A percentile compares a stretch with the other conserved stretches of the same genome.
Conservation (phyloP, 1,140 invertebrate genomes). For the Bombus confusus region DNA sequence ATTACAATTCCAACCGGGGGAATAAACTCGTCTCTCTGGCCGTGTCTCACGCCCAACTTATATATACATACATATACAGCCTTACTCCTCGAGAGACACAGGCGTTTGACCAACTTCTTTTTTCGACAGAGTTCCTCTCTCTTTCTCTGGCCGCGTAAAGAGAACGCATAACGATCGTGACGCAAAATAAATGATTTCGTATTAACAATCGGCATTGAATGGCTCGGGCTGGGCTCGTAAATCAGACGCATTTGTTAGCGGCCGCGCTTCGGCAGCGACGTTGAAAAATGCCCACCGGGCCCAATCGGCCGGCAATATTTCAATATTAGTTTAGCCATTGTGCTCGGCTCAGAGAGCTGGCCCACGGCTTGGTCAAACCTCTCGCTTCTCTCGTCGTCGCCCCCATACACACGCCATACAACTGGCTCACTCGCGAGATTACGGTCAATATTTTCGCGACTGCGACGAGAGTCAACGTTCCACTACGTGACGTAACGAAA, state of each 20-base stretch:
- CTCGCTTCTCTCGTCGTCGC: not conserved
- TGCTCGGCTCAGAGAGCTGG: slow-evolving; percentile 33
- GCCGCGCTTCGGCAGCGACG: slow-evolving; percentile 72
- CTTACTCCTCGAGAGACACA: not conserved
- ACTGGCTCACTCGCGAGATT: slow-evolving; percentile 20
- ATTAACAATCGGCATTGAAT: slow-evolving; percentile 76
- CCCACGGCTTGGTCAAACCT: not conserved
- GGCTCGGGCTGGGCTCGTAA: slow-evolving; percentile 55
- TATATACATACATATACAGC: not conserved
- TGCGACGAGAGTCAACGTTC: slow-evolving; percentile 12
- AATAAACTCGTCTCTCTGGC: slow-evolving; percentile 58
- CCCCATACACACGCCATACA: too few species aligned
- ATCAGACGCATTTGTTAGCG: slow-evolving; percentile 74
- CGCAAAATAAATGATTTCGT: slow-evolving; percentile 75
- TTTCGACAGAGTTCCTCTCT: not conserved
- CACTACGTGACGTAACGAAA: slow-evolving; percentile 34
- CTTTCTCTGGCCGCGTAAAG: not conserved
- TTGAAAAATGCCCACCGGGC: slow-evolving; percentile 70
- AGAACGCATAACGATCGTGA: slow-evolving; percentile 55
- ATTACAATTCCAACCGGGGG: slow-evolving; percentile 47
- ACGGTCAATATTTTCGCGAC: slow-evolving; percentile 38
- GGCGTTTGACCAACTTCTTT: not conserved
- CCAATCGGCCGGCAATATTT: slow-evolving; percentile 79
- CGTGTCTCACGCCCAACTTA: not conserved
- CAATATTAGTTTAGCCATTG: slow-evolving; percentile 78